Evolutionary conservation across 2,113 vertebrate genomes (phyloP).

Genomic region (Corythornis vintsioides): DNA sequence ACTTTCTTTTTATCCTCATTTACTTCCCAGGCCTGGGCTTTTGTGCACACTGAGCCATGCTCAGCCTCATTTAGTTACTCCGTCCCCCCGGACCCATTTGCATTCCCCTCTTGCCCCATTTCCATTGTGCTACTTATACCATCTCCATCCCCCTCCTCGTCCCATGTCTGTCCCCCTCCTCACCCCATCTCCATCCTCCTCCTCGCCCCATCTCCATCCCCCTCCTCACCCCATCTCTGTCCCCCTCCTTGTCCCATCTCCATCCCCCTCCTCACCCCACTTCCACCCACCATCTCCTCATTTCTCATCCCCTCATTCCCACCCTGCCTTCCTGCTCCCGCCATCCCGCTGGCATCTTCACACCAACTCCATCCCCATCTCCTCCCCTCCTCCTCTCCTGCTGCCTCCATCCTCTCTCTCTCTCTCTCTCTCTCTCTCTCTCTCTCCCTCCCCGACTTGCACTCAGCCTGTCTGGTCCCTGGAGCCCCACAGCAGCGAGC

Average conservation of each 20-base stretch:
- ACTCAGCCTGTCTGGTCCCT: conserved; percentile 53
- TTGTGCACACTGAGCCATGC: no score
- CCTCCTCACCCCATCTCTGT: neutral
- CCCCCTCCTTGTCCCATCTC: neutral
- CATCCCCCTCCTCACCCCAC: neutral
- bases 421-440: neutral
- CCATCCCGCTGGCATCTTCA: neutral
- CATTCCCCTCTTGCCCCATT: neutral
- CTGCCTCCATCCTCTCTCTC: neutral
- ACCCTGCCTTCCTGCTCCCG: neutral
- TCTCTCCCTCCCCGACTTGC: conserved; percentile 29
- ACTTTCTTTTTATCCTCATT: no score
- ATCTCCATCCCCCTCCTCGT: neutral
- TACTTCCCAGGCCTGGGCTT: no score
- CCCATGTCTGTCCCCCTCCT: neutral
- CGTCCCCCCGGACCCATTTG: neutral
- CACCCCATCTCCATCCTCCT: no score
- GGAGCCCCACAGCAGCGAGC: conserved; percentile 66
- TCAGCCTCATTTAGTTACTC: no score
- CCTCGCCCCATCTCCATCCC: neutral
- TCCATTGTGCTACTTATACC: neutral
- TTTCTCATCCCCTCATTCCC: neutral
- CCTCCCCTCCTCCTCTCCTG: neutral
- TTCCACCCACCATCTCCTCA: neutral
- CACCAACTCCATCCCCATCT: neutral